phyloP scores from a whole-genome alignment of 2,888 invertebrate genomes.

The Drosophila buzzatii region DNA sequence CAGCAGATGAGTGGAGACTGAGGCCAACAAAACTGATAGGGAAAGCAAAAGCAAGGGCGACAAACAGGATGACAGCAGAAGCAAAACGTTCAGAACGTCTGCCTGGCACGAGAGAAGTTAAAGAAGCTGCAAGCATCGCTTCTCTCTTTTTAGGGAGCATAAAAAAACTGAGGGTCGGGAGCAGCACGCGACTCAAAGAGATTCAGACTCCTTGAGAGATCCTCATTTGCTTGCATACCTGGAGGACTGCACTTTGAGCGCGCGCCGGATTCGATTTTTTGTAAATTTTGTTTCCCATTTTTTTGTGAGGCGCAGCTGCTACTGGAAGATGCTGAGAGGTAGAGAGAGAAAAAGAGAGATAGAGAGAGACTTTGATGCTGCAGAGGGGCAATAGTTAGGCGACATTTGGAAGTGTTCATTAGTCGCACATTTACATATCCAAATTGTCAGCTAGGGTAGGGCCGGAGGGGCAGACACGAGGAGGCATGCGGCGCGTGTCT shows the following conservation, averaged over 20 bases:
- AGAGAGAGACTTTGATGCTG: constrained; percentile 18
- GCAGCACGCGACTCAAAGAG: constrained; percentile 67
- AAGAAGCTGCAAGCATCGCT: constrained; percentile 55
- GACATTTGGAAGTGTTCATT: constrained; percentile 82
- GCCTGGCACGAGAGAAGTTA: constrained; percentile 63
- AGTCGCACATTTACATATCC: constrained; percentile 84
- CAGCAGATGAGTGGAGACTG: constrained; percentile 40
- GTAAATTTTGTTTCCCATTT: constrained; percentile 21
- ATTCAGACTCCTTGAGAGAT: constrained; percentile 39
- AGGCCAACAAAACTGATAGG: constrained; percentile 59
- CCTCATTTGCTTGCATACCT: constrained; percentile 61
- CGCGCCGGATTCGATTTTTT: constrained; percentile 35
- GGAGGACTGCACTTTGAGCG: constrained; percentile 63
- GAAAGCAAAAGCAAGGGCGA: constrained; percentile 42
- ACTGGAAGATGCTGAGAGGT: constrained; percentile 18
- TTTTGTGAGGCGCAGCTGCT: constrained; percentile 54
- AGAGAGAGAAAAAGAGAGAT: not conserved
- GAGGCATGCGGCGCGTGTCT: constrained; percentile 57
- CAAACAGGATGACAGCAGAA: constrained; percentile 43
- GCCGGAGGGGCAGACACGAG: not conserved
- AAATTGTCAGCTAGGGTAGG: constrained; percentile 71
- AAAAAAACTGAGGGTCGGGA: constrained; percentile 61
- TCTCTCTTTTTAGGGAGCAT: constrained; percentile 53
- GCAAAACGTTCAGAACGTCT: constrained; percentile 27
- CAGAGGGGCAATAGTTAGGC: constrained; percentile 37